Percentiles rank a stretch among this genome's conserved stretches.
These are phyloP conservation scores for Hemitrygon akajei DNA, from an alignment of 2,797 vertebrate species.

Conservation along the genomic window DNA sequence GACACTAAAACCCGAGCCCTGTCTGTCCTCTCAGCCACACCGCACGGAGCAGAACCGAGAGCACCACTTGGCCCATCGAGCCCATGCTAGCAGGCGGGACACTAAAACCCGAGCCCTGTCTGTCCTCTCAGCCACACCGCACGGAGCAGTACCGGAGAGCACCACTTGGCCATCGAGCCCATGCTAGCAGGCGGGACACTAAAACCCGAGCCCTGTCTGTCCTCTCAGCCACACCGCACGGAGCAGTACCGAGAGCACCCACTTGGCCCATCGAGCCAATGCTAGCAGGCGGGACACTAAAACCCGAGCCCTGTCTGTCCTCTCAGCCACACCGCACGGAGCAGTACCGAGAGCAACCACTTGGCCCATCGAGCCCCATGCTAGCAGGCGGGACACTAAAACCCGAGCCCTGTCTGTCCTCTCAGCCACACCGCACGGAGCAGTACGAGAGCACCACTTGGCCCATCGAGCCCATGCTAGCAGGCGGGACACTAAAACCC, in stretches of 20 bases:
- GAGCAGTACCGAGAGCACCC: not conserved
- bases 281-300: too few species aligned
- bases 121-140: not conserved
- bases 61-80: too few species aligned
- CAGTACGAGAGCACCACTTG: not conserved
- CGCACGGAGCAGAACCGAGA: not conserved
- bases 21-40: not conserved
- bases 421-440: not conserved
- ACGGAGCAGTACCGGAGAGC: not conserved
- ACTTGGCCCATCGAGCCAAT: too few species aligned
- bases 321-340: not conserved
- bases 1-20: not conserved
- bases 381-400: too few species aligned
- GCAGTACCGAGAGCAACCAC: not conserved
- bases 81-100: too few species aligned
- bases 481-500: too few species aligned
- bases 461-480: too few species aligned
- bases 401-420: not conserved
- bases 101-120: not conserved
- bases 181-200: too few species aligned
- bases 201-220: not conserved
- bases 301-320: not conserved
- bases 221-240: not conserved
- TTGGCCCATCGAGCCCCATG: too few species aligned
- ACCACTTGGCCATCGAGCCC: too few species aligned